Conservation (phyloP, 2,888 invertebrate genomes). For the Drosophila infuscata region DNA sequence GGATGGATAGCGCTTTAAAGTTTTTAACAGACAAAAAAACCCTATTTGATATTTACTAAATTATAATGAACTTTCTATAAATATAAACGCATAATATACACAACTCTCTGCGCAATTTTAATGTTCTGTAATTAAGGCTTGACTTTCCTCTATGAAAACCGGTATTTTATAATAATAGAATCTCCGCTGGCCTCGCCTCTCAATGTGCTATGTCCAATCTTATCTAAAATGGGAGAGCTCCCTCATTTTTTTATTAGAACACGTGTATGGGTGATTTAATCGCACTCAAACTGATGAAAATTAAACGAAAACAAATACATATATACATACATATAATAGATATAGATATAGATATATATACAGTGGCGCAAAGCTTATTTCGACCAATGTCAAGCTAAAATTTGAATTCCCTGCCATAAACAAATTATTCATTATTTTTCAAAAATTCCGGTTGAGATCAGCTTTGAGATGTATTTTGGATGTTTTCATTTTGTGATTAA, state of each 20-base stretch:
- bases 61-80: not conserved
- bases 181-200: not conserved
- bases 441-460: too few species aligned
- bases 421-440: too few species aligned
- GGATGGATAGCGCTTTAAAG: slow-evolving; percentile 15
- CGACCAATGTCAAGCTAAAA: too few species aligned
- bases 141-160: not conserved
- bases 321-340: not conserved
- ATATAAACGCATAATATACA: not conserved
- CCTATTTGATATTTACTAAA: not conserved
- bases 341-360: not conserved
- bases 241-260: not conserved
- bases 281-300: not conserved
- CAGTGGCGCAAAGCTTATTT: too few species aligned
- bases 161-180: not conserved
- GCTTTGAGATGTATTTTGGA: too few species aligned
- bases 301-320: slow-evolving; percentile 9
- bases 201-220: slow-evolving; percentile 2
- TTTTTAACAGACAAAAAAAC: not conserved
- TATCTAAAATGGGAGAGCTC: slow-evolving; percentile 14
- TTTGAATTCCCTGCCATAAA: too few species aligned
- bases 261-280: not conserved
- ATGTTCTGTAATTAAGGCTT: not conserved
- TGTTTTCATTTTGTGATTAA: too few species aligned
- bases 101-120: not conserved